Evolutionary conservation across 2,113 vertebrate genomes (phyloP).

Genomic region (Chionomys nivalis): DNA sequence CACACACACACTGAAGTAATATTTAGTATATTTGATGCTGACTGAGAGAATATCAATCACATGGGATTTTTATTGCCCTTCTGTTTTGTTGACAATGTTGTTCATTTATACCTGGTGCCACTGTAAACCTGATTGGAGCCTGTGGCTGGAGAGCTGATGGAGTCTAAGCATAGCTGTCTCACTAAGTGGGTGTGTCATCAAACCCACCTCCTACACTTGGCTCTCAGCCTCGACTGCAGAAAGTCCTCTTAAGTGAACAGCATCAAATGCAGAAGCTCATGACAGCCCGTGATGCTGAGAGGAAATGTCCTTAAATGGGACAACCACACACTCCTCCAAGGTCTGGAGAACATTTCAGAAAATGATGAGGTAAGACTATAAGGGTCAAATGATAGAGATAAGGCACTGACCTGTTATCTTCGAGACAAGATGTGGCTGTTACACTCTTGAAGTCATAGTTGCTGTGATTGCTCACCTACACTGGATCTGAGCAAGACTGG

Average conservation of each 20-base stretch:
- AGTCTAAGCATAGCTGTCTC: background rate
- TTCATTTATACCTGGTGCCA: background rate
- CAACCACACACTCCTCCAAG: background rate
- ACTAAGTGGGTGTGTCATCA: background rate
- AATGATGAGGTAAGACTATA: background rate
- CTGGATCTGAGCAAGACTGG: background rate
- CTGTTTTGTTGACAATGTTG: constrained; percentile 5
- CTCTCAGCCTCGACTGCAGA: background rate
- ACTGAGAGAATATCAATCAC: background rate
- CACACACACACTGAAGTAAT: background rate
- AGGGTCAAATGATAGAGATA: background rate
- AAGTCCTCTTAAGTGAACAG: background rate
- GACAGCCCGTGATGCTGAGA: background rate
- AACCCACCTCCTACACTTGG: background rate
- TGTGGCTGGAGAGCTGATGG: background rate
- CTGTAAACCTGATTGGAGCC: background rate
- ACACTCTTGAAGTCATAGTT: background rate
- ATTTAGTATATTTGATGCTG: background rate
- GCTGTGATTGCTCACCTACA: no score
- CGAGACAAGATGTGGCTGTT: background rate
- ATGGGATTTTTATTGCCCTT: background rate
- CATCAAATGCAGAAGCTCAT: background rate
- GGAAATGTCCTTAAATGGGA: background rate
- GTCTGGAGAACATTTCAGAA: background rate
- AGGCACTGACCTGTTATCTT: no score